Base-by-base conservation (phyloP, 2,113 vertebrate species). In the Chionomys nivalis region DNA sequence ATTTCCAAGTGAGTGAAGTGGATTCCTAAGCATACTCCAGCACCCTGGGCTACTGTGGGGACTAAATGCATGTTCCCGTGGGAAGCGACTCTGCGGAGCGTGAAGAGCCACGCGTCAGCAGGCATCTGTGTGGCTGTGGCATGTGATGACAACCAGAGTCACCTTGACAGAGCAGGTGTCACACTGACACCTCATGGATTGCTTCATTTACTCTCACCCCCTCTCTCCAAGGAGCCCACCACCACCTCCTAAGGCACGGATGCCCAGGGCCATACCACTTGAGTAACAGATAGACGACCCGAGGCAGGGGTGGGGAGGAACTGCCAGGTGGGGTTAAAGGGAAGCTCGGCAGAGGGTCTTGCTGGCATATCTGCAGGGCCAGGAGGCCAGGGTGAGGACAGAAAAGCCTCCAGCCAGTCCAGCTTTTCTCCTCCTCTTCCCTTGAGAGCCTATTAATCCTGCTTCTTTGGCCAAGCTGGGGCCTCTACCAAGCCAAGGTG, bases 111-210 rank as follows among this genome's bases (percentile, higher is more conserved):
- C 5, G 31, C 49, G 5, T 10, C 1, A 0, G 10, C 21, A 47
- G 55, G 26, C 44, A 3, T 7, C n/a, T 16, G 24, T 10, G n/a
- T n/a, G 52, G 21, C 12, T 3, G 12, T 0, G 11, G 86, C 0
- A 14, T 28, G 3, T 26, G 0, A 23, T 0, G 6, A 36, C 14
- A 63, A 42, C 66, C 0, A 0, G 7, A 26, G 24, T 0, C 17
- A 23, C 31, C 39, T 4, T 1, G 55, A 3, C 14, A 0, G 31
- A 78, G 76, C 90, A 33, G 61, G 28, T 8, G 3, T 39, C 28
- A 24, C 26, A 44, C 33, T 0, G 1, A 31, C 44, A 23, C 61
- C 65, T 23, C 4, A 6, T 8, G 36, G 39, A 78, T 23, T 3
- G 0, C n/a, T 44, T 26, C 58, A 52, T 75, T 33, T 52, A 31